These are phyloP conservation scores for Drosophila anomalata DNA, from an alignment of 2,888 invertebrate species.

Conservation along the genomic window DNA sequence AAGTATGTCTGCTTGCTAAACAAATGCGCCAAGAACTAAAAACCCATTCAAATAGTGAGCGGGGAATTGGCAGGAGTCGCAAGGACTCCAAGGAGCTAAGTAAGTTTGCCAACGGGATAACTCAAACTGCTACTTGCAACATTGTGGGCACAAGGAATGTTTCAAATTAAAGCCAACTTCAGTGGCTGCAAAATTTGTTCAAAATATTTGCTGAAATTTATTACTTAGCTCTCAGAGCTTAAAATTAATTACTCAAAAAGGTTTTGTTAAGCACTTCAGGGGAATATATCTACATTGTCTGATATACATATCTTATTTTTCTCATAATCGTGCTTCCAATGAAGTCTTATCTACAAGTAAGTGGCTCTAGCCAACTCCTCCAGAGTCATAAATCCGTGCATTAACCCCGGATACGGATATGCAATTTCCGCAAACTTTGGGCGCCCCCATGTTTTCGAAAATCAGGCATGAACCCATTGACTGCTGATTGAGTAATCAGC, in stretches of 20 bases:
- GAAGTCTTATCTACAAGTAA: too few species aligned
- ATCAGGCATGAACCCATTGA: constrained; percentile 26
- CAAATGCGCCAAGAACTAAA: constrained; percentile 32
- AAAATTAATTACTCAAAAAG: background rate
- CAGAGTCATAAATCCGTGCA: background rate
- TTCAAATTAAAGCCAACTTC: constrained; percentile 4
- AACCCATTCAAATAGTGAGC: constrained; percentile 36
- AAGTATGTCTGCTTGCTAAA: constrained; percentile 23
- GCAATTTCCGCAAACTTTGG: background rate
- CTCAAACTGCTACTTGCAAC: constrained; percentile 19
- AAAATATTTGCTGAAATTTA: background rate
- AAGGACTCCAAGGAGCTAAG: constrained; percentile 7
- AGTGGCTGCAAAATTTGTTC: background rate
- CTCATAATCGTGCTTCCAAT: background rate
- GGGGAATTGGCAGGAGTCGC: constrained; percentile 2
- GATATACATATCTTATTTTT: background rate
- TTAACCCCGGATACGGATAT: constrained; percentile 14
- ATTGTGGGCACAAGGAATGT: background rate
- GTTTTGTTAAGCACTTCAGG: background rate
- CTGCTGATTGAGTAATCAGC: constrained; percentile 39
- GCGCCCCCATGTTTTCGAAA: background rate
- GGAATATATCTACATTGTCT: background rate
- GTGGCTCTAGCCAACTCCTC: background rate
- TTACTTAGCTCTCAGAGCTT: background rate
- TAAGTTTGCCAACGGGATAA: constrained; percentile 25